These are phyloP conservation scores for Macrosoma leucophasiata DNA, from an alignment of 2,888 invertebrate species.

Conservation along the genomic window DNA sequence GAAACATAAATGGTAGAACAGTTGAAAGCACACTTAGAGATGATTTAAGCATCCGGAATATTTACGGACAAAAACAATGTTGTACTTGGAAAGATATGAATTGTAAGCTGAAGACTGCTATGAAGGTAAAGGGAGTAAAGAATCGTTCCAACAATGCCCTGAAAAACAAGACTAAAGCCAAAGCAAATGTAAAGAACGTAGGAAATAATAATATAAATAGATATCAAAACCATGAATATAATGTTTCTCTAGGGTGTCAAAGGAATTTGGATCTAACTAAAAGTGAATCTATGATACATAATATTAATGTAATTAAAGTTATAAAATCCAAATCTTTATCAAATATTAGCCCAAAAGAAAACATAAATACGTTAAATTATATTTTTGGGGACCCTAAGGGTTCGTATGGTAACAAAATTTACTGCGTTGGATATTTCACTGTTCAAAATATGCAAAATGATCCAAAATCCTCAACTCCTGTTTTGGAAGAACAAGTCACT, in stretches of 20 bases:
- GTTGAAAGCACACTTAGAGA: too few relatives aligned
- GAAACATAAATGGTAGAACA: too few relatives aligned
- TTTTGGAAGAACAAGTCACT: constrained; percentile 6
- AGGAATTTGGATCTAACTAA: too few relatives aligned
- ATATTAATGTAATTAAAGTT: constrained; percentile 18
- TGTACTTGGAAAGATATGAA: too few relatives aligned
- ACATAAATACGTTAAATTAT: constrained; percentile 42
- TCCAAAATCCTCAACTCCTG: constrained; percentile 19
- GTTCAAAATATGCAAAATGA: constrained; percentile 37
- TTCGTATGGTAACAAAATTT: constrained; percentile 39
- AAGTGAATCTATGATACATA: too few relatives aligned
- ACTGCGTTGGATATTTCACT: constrained; percentile 54
- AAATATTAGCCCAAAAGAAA: constrained; percentile 28
- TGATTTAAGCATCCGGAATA: too few relatives aligned
- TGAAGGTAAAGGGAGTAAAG: too few relatives aligned
- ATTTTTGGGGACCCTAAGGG: constrained; percentile 41
- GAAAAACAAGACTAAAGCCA: too few relatives aligned
- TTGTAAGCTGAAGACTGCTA: too few relatives aligned
- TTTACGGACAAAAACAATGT: too few relatives aligned
- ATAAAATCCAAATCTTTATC: constrained; percentile 41
- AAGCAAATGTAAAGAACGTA: constrained; percentile 4
- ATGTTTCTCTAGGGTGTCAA: too few relatives aligned
- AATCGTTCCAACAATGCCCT: too few relatives aligned
- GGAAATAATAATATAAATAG: background rate
- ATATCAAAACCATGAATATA: constrained; percentile 6